Percentiles rank a stretch among this genome's conserved stretches.
Evolutionary conservation across 2,113 vertebrate genomes (phyloP).

Genomic region (Leuciscus idus): DNA sequence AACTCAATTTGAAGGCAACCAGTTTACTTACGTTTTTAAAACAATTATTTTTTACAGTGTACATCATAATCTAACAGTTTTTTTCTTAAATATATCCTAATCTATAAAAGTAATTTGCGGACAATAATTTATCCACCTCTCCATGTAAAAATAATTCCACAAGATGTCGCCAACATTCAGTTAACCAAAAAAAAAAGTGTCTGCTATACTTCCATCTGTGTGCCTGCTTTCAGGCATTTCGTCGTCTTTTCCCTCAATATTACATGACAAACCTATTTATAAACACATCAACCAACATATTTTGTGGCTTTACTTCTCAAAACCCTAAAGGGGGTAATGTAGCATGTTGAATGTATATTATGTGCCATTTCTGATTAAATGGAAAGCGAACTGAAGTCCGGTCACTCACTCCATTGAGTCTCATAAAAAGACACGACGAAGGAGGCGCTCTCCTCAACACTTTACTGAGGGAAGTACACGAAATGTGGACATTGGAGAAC

Average conservation of each 20-base stretch:
- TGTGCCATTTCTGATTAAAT: not conserved
- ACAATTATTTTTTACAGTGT: too few relatives aligned
- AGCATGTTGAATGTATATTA: not conserved
- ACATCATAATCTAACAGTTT: not conserved
- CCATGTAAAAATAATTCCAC: not conserved
- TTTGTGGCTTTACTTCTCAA: not conserved
- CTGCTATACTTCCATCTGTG: not conserved
- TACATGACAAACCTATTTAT: not conserved
- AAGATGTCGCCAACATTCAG: constrained; percentile 35
- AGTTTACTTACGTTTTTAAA: too few relatives aligned
- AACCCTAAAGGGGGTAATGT: not conserved
- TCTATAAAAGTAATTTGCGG: not conserved
- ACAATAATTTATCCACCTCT: not conserved
- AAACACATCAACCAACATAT: too few relatives aligned
- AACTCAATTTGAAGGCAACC: too few relatives aligned
- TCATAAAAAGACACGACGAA: not conserved
- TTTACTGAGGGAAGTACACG: not conserved
- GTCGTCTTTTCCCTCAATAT: not conserved
- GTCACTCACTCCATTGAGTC: not conserved
- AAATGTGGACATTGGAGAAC: constrained; percentile 6
- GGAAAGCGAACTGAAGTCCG: not conserved
- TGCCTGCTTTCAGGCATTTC: not conserved
- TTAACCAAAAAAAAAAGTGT: not conserved
- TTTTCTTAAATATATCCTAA: not conserved
- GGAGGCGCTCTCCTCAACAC: constrained; percentile 39